These are phyloP conservation scores for Mustelus asterias DNA, from an alignment of 2,113 vertebrate species.

Conservation along the genomic window DNA sequence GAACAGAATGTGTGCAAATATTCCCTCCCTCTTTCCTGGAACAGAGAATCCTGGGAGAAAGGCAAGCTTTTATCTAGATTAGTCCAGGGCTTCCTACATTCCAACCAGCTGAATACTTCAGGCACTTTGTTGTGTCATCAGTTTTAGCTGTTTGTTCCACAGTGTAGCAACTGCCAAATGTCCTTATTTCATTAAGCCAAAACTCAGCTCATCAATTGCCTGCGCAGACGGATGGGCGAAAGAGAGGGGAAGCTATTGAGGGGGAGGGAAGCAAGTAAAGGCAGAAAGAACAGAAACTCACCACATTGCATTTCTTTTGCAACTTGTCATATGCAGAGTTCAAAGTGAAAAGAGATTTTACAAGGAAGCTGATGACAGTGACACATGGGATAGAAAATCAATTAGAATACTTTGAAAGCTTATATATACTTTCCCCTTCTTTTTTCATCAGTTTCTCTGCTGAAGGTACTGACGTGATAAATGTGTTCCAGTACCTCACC, in stretches of 20 bases:
- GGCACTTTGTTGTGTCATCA: neutral
- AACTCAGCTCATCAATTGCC: neutral
- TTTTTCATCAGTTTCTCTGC: neutral
- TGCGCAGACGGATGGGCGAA: neutral
- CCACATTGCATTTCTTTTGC: neutral
- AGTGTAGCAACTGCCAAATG: neutral
- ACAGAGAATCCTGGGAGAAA: neutral
- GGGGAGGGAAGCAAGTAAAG: neutral
- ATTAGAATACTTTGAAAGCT: neutral
- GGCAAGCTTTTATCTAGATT: conserved; percentile 9
- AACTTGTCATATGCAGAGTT: neutral
- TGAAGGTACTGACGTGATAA: neutral
- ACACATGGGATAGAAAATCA: neutral
- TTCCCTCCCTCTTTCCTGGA: neutral
- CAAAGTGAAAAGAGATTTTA: neutral
- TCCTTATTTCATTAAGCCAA: neutral
- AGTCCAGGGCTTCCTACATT: neutral
- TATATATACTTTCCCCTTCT: neutral
- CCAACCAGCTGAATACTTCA: neutral
- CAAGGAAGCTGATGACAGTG: neutral
- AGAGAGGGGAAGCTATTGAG: neutral
- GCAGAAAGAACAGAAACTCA: neutral
- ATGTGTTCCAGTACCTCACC: neutral
- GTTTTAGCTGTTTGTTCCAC: neutral
- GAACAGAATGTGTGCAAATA: neutral